Evolutionary conservation across 2,888 invertebrate genomes (phyloP).

Genomic region (Coelogynopora nodosa): DNA sequence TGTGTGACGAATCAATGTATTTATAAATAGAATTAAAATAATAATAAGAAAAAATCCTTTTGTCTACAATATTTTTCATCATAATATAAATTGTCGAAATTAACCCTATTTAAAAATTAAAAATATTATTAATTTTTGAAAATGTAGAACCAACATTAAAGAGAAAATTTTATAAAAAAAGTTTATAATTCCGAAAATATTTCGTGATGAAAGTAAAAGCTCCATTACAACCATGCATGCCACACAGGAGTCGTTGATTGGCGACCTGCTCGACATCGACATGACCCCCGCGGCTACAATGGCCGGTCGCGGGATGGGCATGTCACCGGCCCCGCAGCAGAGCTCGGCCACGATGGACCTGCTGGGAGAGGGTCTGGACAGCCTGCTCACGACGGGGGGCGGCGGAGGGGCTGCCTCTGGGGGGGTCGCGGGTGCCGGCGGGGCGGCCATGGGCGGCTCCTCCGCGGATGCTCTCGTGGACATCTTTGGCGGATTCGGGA

Average conservation of each 20-base stretch:
- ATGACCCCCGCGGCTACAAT: slow-evolving; percentile 62
- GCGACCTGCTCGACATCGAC: slow-evolving; percentile 92
- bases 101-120: no score
- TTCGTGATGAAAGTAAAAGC: slow-evolving; percentile 35
- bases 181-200: not conserved
- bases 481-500: slow-evolving; percentile 45
- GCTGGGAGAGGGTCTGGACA: slow-evolving; percentile 79
- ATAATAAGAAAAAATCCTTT: no score
- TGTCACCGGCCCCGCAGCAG: slow-evolving; percentile 33
- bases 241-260: slow-evolving; percentile 85
- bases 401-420: not conserved
- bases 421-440: not conserved
- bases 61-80: no score
- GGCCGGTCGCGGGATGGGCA: not conserved
- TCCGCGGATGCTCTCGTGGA: slow-evolving; percentile 41
- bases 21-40: no score
- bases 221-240: slow-evolving; percentile 67
- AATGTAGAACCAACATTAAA: no score
- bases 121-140: no score
- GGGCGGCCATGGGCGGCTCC: not conserved
- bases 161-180: not conserved
- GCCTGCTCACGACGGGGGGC: slow-evolving; percentile 64
- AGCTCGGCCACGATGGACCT: slow-evolving; percentile 70
- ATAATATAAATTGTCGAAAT: no score
- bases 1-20: no score